Evolutionary conservation across 2,888 invertebrate species (phyloP), one percentile per base, ranked within the genome.

Genomic region (Trachelus stipa): DNA sequence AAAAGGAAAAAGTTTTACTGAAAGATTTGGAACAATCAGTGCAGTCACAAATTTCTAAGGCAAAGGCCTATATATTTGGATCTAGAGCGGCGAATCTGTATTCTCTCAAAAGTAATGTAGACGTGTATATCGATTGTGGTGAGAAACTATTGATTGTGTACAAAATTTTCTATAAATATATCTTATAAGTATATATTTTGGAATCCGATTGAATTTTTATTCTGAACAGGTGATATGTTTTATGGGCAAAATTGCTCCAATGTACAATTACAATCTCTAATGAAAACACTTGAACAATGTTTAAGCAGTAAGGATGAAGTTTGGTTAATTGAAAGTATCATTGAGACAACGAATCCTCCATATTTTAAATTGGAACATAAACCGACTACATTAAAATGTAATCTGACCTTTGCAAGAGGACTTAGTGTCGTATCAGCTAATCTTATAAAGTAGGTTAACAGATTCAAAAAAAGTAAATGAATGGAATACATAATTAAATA

Each of bases 341-440:
- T 76, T 30, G 89, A 91, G 11, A 88, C 91, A 37, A 94, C 94
- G 1, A 91, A 94, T 37, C 94, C 94, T 23, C 94, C 94, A 0
- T 94, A 94, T 79, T 90, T 94, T 30, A 93, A 92, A 84, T 89
- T 93, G 23, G 88, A 89, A 35, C 92, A 93, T 81, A 81, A 83
- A n/a, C 76, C 85, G 3, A 92, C 93, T 0, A 85, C 91, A 1
- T 91, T 94, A 35, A 92, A 93, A 79, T 94, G 93, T 84, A 94
- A 94, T 88, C 88, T 94, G 76, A 93, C 94, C 0, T 94, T 94
- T 85, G 91, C 92, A 30, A 93, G 94, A 86, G 93, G 93, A 12
- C 89, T 94, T 56, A 93, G 94, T 35, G 92, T 92, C 11, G 93
- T 93, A 82, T 94, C 94, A 85, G 93, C 94, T 82, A 85, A 81